Percentiles rank a stretch among this genome's conserved stretches.
phyloP scores from a whole-genome alignment of 2,113 vertebrate species.

The Oxyura jamaicensis region DNA sequence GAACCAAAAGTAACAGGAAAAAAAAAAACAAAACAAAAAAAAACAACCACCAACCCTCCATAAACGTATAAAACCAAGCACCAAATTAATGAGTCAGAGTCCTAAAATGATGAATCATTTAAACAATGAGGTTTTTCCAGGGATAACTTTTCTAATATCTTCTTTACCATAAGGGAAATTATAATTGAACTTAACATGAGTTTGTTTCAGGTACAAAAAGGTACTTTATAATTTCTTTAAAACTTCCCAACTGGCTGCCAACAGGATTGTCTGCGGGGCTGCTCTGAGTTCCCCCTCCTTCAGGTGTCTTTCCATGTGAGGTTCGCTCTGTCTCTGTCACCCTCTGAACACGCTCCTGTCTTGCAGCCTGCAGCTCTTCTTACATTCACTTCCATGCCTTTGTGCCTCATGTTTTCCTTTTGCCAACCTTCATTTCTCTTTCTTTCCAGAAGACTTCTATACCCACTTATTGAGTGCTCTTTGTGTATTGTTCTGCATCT shows the following conservation, averaged over 20 bases:
- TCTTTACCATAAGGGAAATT: not conserved
- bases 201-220: not conserved
- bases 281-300: not conserved
- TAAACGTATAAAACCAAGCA: not conserved
- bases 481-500: not conserved
- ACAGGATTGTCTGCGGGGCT: not conserved
- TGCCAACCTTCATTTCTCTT: not conserved
- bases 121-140: slow-evolving; percentile 11
- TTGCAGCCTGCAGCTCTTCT: not conserved
- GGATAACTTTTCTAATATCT: not conserved
- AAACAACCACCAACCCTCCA: not conserved
- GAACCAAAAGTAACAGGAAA: not conserved
- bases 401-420: not conserved
- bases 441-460: not conserved
- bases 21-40: no score
- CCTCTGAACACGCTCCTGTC: not conserved
- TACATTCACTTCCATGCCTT: not conserved
- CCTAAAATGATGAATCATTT: slow-evolving; percentile 48
- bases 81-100: slow-evolving; percentile 30
- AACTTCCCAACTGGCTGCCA: not conserved
- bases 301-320: not conserved
- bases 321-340: not conserved
- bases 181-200: not conserved
- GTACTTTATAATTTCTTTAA: not conserved
- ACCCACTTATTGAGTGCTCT: not conserved